Evolutionary conservation across 1,140 invertebrate genomes (phyloP).

Genomic region (Drosophila auraria): DNA sequence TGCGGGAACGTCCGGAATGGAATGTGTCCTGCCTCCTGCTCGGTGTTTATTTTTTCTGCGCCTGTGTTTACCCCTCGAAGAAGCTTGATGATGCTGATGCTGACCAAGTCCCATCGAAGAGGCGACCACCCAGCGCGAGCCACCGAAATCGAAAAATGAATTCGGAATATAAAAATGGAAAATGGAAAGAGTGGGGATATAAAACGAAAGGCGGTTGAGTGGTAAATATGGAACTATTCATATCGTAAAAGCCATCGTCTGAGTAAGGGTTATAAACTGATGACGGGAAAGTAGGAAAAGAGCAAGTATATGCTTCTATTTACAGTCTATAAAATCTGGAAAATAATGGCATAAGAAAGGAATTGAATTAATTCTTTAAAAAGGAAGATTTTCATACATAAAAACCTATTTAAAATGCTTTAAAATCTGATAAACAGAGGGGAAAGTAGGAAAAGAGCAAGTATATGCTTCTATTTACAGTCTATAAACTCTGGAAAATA

Average conservation of each 20-base stretch:
- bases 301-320: background rate
- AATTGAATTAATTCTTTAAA: background rate
- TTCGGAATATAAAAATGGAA: conserved; percentile 1
- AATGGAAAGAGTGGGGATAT: conserved; percentile 1
- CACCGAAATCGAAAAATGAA: conserved; percentile 13
- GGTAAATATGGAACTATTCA: conserved; percentile 12
- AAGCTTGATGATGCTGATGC: conserved; percentile 4
- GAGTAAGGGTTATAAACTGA: background rate
- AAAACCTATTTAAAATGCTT: too few relatives aligned
- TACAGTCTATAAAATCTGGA: background rate
- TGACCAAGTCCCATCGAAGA: conserved; percentile 14
- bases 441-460: background rate
- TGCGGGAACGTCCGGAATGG: conserved; percentile 14
- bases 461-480: background rate
- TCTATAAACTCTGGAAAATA: background rate
- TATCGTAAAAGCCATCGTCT: conserved; percentile 7
- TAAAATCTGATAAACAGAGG: background rate
- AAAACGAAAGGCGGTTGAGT: conserved; percentile 9
- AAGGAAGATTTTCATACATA: too few relatives aligned
- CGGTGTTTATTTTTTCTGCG: conserved; percentile 35
- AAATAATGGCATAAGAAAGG: background rate
- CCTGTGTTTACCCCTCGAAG: conserved; percentile 14
- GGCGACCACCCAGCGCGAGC: conserved; percentile 19
- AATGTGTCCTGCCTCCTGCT: background rate
- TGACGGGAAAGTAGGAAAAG: background rate